phyloP scores from a whole-genome alignment of 2,113 vertebrate genomes.

The Nycticorax nycticorax region DNA sequence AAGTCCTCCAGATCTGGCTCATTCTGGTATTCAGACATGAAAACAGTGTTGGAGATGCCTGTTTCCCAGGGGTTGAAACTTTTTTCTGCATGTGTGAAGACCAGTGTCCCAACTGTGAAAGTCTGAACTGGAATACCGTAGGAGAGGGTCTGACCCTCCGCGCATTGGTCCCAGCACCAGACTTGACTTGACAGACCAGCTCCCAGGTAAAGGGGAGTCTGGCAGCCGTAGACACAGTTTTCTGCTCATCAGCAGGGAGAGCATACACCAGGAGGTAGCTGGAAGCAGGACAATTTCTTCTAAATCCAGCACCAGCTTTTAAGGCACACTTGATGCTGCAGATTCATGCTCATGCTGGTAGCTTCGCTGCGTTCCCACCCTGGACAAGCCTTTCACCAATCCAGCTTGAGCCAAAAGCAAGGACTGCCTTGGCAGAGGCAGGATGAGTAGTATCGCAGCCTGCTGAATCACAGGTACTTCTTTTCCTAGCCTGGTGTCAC shows the following conservation, averaged over 20 bases:
- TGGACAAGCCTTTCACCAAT: background rate
- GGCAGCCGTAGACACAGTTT: background rate
- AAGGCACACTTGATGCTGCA: background rate
- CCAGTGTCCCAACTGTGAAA: background rate
- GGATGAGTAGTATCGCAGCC: background rate
- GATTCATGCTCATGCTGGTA: background rate
- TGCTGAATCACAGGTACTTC: background rate
- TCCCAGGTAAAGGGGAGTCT: background rate
- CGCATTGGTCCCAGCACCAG: background rate
- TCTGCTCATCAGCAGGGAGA: background rate
- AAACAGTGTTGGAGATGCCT: background rate
- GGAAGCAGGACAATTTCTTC: background rate
- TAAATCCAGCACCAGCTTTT: background rate
- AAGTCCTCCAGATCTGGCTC: background rate
- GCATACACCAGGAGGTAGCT: background rate
- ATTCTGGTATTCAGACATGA: background rate
- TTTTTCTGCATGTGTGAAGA: background rate
- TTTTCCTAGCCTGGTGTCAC: background rate
- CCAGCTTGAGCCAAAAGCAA: background rate
- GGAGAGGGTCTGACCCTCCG: background rate
- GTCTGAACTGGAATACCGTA: background rate
- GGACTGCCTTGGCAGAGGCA: background rate
- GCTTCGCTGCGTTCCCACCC: background rate
- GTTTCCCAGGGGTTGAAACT: too few relatives aligned
- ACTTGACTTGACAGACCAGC: fast-evolving